Evolutionary conservation across 2,888 invertebrate species (phyloP).

Genomic region (Nycteola revayana): DNA sequence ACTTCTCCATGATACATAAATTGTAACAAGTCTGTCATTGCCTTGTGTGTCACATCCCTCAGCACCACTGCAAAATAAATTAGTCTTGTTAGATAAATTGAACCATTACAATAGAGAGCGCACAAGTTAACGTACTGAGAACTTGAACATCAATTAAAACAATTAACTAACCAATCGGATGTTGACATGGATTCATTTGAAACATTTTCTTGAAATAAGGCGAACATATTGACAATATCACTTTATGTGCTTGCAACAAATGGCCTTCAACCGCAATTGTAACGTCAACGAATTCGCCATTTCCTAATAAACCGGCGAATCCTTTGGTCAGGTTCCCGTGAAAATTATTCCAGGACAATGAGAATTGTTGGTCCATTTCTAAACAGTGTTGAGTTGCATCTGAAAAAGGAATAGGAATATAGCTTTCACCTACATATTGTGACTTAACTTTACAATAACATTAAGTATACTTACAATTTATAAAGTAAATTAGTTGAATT

Average conservation of each 20-base stretch:
- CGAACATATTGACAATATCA: constrained; percentile 86
- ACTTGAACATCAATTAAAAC: constrained; percentile 7
- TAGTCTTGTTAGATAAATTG: background rate
- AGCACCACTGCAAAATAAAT: constrained; percentile 82
- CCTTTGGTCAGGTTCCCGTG: constrained; percentile 86
- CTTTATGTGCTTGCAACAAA: constrained; percentile 86
- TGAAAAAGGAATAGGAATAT: constrained; percentile 30
- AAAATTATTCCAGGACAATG: constrained; percentile 88
- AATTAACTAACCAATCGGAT: constrained; percentile 79
- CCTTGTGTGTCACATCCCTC: constrained; percentile 86
- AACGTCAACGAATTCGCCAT: constrained; percentile 83
- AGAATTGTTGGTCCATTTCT: constrained; percentile 85
- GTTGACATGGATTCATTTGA: constrained; percentile 84
- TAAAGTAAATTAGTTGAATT: constrained; percentile 22
- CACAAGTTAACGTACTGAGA: background rate
- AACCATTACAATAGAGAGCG: no score
- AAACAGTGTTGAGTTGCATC: constrained; percentile 58
- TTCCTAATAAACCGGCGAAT: constrained; percentile 82
- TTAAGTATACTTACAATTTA: constrained; percentile 31
- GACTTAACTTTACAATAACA: background rate
- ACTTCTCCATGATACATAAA: constrained; percentile 91
- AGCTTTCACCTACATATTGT: background rate
- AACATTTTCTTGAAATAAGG: constrained; percentile 88
- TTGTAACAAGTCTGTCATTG: constrained; percentile 87
- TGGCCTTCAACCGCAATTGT: constrained; percentile 85